These are phyloP conservation scores for Rhyacophila evoluta DNA, from an alignment of 2,888 invertebrate species.

Conservation along the genomic window DNA sequence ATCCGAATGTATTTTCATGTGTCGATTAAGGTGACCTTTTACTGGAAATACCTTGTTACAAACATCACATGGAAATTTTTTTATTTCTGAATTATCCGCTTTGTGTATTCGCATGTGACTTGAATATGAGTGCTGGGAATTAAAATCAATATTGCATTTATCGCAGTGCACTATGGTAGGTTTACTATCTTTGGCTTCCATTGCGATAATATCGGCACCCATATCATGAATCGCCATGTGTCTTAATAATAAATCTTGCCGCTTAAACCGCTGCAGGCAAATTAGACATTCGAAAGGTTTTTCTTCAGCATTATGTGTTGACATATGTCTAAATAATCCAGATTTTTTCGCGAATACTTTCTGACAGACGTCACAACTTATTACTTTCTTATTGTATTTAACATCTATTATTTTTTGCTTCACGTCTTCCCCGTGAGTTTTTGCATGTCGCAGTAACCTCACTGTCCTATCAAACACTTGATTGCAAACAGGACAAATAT, in stretches of 20 bases:
- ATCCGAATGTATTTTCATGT: slow-evolving; percentile 55
- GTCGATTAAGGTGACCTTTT: slow-evolving; percentile 53
- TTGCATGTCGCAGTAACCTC: neutral
- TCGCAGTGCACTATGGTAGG: slow-evolving; percentile 15
- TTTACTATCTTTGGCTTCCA: slow-evolving; percentile 11
- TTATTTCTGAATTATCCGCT: neutral
- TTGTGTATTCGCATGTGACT: slow-evolving; percentile 45
- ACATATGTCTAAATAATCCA: slow-evolving; percentile 40
- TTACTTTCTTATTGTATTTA: slow-evolving; percentile 31
- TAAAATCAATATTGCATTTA: slow-evolving; percentile 29
- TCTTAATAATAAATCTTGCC: slow-evolving; percentile 56
- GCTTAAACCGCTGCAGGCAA: slow-evolving; percentile 56
- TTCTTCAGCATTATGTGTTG: slow-evolving; percentile 48
- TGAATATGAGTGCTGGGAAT: slow-evolving; percentile 37
- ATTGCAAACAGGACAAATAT: slow-evolving; percentile 9
- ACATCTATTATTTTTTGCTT: neutral
- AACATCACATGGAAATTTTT: slow-evolving; percentile 26
- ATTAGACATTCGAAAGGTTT: slow-evolving; percentile 57
- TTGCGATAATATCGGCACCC: neutral
- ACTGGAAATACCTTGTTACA: slow-evolving; percentile 31
- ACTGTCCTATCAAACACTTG: neutral
- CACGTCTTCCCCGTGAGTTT: neutral
- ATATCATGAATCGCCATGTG: slow-evolving; percentile 57
- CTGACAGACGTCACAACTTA: slow-evolving; percentile 39
- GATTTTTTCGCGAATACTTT: slow-evolving; percentile 45